These are phyloP conservation scores for Petrosia ficiformis DNA, from an alignment of 37 sponge, comb jelly and placozoan genomes.

Conservation along the genomic window DNA sequence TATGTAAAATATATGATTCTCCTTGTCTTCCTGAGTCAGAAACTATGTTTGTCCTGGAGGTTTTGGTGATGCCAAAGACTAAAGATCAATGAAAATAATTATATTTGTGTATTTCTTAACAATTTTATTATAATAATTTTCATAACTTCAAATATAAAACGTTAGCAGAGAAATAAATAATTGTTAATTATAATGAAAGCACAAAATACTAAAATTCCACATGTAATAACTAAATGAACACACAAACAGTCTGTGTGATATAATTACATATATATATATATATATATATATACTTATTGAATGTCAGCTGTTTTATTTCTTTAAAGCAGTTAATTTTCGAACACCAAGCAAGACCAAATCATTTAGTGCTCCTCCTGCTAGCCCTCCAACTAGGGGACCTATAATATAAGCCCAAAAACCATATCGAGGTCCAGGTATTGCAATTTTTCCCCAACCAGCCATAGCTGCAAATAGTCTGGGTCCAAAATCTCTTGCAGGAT, in stretches of 20 bases:
- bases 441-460: conserved; percentile 26
- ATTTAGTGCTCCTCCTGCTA: conserved; percentile 6
- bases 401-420: conserved; percentile 33
- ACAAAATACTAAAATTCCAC: background rate
- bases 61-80: conserved; percentile 97
- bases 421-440: conserved; percentile 19
- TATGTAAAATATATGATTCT: conserved; percentile 99
- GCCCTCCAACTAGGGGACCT: conserved; percentile 29
- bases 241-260: background rate
- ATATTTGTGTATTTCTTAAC: too few relatives aligned
- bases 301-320: background rate
- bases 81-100: conserved; percentile 61
- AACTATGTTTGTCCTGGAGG: conserved; percentile 98
- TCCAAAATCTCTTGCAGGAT: conserved; percentile 28
- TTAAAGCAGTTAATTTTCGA: background rate
- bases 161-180: too few relatives aligned
- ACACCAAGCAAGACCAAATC: background rate
- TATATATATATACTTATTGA: too few relatives aligned
- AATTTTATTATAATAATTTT: too few relatives aligned
- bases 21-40: conserved; percentile 98
- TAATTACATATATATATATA: too few relatives aligned
- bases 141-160: too few relatives aligned
- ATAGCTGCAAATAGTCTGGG: conserved; percentile 12
- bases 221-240: background rate
- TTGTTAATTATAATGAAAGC: background rate